A percentile compares a stretch with the other conserved stretches of the same genome.
Evolutionary conservation across 2,888 invertebrate species (phyloP).

Genomic region (Podabrus alpinus): DNA sequence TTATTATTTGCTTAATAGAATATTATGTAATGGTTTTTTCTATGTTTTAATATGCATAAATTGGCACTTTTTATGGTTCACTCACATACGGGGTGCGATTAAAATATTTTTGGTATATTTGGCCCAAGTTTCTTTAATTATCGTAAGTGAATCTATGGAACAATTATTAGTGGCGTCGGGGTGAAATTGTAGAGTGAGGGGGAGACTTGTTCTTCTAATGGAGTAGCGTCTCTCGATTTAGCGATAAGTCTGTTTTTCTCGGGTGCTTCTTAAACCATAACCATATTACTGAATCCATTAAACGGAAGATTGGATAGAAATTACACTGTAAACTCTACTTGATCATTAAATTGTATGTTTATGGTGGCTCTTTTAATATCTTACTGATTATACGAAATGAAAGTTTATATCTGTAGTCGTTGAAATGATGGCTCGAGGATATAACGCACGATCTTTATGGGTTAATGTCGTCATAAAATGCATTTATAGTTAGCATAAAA

Average conservation of each 20-base stretch:
- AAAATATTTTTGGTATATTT: not conserved
- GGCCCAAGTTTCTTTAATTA: not conserved
- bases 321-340: constrained; percentile 24
- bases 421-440: constrained; percentile 34
- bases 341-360: constrained; percentile 36
- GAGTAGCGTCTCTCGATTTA: not conserved
- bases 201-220: too few relatives aligned
- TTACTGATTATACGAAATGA: constrained; percentile 34
- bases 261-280: not conserved
- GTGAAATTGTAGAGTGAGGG: not conserved
- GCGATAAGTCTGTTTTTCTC: not conserved
- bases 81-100: not conserved
- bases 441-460: constrained; percentile 31
- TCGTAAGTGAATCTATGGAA: not conserved
- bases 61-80: not conserved
- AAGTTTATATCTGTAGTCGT: constrained; percentile 33
- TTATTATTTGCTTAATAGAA: not conserved
- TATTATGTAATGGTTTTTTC: not conserved
- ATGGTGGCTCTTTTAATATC: constrained; percentile 31
- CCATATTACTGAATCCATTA: constrained; percentile 7
- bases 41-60: not conserved
- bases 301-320: constrained; percentile 24
- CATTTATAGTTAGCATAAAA: constrained; percentile 32
- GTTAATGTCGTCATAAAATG: constrained; percentile 35
- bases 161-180: not conserved